These are phyloP conservation scores for Oplegnathus fasciatus DNA, from an alignment of 2,113 vertebrate species.

Conservation along the genomic window DNA sequence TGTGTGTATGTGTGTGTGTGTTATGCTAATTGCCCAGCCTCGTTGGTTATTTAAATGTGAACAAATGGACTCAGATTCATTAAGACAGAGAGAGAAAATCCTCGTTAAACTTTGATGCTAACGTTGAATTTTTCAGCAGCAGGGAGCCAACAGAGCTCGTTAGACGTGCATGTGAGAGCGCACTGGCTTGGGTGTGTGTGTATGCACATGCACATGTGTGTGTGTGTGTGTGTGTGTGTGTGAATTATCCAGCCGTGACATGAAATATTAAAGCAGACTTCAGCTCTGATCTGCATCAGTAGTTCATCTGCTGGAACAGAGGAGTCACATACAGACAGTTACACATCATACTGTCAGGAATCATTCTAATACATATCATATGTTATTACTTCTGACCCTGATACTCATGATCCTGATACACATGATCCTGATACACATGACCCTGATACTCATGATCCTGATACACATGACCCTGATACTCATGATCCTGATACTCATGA, in stretches of 20 bases:
- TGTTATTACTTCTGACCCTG: neutral
- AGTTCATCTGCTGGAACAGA: slow-evolving; percentile 39
- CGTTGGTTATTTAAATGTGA: slow-evolving; percentile 78
- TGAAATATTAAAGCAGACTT: slow-evolving; percentile 72
- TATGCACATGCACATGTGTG: neutral
- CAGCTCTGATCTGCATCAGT: slow-evolving; percentile 67
- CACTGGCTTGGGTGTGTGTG: neutral
- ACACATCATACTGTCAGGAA: neutral
- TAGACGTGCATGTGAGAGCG: slow-evolving; percentile 20
- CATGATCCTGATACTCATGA: neutral
- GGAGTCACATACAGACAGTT: slow-evolving; percentile 2
- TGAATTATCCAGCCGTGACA: slow-evolving; percentile 62
- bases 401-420: neutral
- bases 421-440: neutral
- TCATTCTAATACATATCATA: neutral
- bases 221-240: slow-evolving; percentile 3
- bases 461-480: neutral
- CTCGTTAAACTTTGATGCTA: slow-evolving; percentile 96
- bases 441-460: neutral
- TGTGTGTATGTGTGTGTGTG: slow-evolving; percentile 33
- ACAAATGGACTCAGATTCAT: slow-evolving; percentile 98
- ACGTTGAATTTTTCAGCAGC: slow-evolving; percentile 94
- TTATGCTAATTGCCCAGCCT: slow-evolving; percentile 89
- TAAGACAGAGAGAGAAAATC: slow-evolving; percentile 88
- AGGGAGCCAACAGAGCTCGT: slow-evolving; percentile 77